These are phyloP conservation scores for Bicyclus anynana DNA, from an alignment of 1,140 invertebrate genomes.

Conservation along the genomic window DNA sequence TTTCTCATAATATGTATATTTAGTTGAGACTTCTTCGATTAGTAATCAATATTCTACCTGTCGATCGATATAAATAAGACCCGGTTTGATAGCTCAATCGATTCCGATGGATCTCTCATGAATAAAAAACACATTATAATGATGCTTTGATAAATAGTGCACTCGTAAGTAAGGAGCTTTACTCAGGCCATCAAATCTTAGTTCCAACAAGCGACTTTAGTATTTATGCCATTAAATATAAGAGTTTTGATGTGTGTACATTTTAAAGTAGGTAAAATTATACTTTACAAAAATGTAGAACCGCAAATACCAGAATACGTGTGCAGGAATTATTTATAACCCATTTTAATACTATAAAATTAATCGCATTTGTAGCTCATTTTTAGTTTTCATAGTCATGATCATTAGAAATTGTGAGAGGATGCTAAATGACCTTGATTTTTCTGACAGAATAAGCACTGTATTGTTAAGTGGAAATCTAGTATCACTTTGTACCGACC, in stretches of 20 bases:
- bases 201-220: background rate
- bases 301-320: background rate
- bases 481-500: too few species aligned
- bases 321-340: background rate
- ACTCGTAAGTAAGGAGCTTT: slow-evolving; percentile 13
- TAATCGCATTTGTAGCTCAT: slow-evolving; percentile 9
- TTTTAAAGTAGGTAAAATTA: background rate
- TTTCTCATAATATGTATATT: too few species aligned
- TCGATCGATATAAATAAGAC: slow-evolving; percentile 31
- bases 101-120: slow-evolving; percentile 34
- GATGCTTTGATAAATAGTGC: slow-evolving; percentile 34
- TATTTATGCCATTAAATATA: background rate
- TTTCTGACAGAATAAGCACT: too few species aligned
- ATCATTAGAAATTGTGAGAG: too few species aligned
- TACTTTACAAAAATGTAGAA: background rate
- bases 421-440: too few species aligned
- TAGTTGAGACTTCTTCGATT: slow-evolving; percentile 23
- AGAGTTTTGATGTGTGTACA: background rate
- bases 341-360: slow-evolving; percentile 15
- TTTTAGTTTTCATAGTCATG: background rate
- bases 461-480: too few species aligned
- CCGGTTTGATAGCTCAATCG: slow-evolving; percentile 45
- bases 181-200: slow-evolving; percentile 2
- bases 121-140: slow-evolving; percentile 50
- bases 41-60: slow-evolving; percentile 28